Conservation (phyloP, 1,140 invertebrate genomes). For the Halesus radiatus region DNA sequence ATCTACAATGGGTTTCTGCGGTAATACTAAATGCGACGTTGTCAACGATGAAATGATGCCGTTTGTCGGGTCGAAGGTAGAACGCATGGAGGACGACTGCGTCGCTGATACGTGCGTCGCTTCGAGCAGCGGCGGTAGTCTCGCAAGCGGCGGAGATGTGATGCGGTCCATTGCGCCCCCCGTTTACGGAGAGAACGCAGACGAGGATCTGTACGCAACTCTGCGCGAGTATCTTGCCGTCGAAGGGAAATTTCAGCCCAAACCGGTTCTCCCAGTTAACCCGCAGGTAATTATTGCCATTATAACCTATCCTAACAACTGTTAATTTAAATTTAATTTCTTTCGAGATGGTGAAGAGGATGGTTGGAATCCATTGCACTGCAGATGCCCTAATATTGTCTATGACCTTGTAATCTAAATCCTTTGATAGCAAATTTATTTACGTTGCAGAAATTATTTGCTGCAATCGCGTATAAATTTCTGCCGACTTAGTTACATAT, state of each 20-base stretch:
- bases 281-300: slow-evolving; percentile 63
- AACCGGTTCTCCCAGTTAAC: slow-evolving; percentile 73
- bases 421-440: too few relatives aligned
- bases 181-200: slow-evolving; percentile 39
- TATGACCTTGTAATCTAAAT: too few relatives aligned
- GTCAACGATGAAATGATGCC: not conserved
- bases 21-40: not conserved
- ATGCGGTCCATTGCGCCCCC: not conserved
- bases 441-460: too few relatives aligned
- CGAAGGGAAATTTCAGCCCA: slow-evolving; percentile 79
- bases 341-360: too few relatives aligned
- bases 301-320: too few relatives aligned
- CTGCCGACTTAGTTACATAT: too few relatives aligned
- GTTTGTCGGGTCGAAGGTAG: not conserved
- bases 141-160: not conserved
- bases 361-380: too few relatives aligned
- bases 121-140: not conserved
- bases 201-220: slow-evolving; percentile 70
- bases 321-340: too few relatives aligned
- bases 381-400: too few relatives aligned
- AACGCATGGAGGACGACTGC: not conserved
- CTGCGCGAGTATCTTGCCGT: slow-evolving; percentile 78
- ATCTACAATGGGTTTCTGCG: slow-evolving; percentile 22
- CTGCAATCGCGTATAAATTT: too few relatives aligned
- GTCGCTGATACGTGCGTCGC: not conserved